Percentiles rank a stretch among this genome's conserved stretches.
Conservation (phyloP, 2,888 invertebrate genomes). For the Drosophila putrida region DNA sequence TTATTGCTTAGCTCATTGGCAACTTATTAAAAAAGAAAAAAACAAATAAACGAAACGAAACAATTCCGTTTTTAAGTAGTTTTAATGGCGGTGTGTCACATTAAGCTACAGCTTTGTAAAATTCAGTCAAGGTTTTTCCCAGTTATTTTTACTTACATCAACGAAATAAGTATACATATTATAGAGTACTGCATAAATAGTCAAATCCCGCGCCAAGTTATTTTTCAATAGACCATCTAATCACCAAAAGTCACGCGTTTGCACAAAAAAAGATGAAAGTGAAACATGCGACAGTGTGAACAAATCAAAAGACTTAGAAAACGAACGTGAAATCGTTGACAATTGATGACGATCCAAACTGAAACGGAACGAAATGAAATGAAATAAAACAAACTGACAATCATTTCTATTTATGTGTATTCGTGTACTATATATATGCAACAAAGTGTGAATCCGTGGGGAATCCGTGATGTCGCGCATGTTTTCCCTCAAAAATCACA, state of each 20-base stretch:
- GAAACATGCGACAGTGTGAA: slow-evolving; percentile 33
- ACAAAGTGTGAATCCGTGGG: slow-evolving; percentile 9
- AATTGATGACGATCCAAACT: slow-evolving; percentile 45
- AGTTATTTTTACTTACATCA: slow-evolving; percentile 20
- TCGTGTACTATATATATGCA: slow-evolving; percentile 13
- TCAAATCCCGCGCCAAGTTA: slow-evolving; percentile 5
- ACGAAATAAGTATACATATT: slow-evolving; percentile 13
- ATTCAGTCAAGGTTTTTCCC: slow-evolving; percentile 26
- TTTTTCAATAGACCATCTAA: slow-evolving; percentile 38
- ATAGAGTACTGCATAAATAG: background rate
- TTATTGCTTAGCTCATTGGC: background rate
- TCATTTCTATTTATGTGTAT: slow-evolving; percentile 13
- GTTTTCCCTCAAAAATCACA: slow-evolving; percentile 34
- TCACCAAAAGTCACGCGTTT: slow-evolving; percentile 61
- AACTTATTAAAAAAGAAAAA: background rate
- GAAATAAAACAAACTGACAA: slow-evolving; percentile 18
- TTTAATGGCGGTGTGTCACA: slow-evolving; percentile 10
- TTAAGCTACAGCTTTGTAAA: background rate
- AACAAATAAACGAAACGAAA: background rate
- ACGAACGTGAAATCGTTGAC: slow-evolving; percentile 66
- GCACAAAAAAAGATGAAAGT: slow-evolving; percentile 53
- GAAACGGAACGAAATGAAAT: background rate
- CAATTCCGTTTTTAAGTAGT: background rate
- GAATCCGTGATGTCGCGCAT: slow-evolving; percentile 57
- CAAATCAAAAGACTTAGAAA: slow-evolving; percentile 72